Percentiles rank a stretch among this genome's conserved stretches.
These are phyloP conservation scores for Erebia epiphron DNA, from an alignment of 2,888 invertebrate genomes.

Conservation along the genomic window DNA sequence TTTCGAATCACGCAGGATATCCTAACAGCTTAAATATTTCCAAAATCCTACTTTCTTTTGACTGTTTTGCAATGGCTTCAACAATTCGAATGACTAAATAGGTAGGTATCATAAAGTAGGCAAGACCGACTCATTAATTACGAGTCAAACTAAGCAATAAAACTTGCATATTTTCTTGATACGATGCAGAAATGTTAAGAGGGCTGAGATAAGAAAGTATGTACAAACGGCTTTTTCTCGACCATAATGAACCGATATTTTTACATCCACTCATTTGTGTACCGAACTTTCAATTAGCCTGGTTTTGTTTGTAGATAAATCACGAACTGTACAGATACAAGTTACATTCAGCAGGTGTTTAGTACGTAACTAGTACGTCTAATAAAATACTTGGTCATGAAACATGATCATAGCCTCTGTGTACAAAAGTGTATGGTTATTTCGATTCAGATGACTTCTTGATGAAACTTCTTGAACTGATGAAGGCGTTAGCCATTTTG, in stretches of 20 bases:
- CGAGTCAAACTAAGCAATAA: background rate
- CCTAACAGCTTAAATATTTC: background rate
- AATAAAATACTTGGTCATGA: no score
- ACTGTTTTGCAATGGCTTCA: no score
- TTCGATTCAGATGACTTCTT: no score
- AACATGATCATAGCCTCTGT: no score
- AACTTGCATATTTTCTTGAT: background rate
- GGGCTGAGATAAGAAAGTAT: background rate
- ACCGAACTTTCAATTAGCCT: background rate
- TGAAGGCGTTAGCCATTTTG: no score
- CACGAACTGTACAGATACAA: background rate
- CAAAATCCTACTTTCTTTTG: background rate
- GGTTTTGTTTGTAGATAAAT: background rate
- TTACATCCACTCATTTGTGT: background rate
- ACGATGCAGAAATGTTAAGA: background rate
- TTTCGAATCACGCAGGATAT: background rate
- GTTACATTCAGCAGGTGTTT: background rate
- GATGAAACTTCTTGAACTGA: no score
- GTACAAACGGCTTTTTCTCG: background rate
- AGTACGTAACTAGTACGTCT: background rate
- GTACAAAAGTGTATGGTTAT: no score
- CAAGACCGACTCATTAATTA: background rate
- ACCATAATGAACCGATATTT: slow-evolving; percentile 4
- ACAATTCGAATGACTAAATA: no score
- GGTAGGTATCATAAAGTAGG: background rate